phyloP scores from a whole-genome alignment of 1,140 invertebrate species.

The Orchesella cincta region DNA sequence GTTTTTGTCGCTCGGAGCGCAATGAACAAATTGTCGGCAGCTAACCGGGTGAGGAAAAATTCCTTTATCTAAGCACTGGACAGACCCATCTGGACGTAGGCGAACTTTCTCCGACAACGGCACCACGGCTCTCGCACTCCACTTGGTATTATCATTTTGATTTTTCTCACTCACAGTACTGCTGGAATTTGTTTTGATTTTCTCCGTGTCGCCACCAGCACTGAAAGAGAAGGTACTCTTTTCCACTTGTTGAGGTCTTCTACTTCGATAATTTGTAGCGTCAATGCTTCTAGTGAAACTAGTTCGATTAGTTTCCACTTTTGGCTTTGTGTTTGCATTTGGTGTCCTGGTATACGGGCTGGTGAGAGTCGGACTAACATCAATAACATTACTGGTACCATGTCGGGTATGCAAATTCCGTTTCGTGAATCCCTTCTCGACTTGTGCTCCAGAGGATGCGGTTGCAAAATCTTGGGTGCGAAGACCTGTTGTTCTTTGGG shows the following conservation, averaged over 20 bases:
- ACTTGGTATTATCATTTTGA: neutral
- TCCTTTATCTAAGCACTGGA: conserved; percentile 80
- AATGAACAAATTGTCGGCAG: conserved; percentile 85
- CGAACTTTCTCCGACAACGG: conserved; percentile 64
- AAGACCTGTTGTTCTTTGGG: conserved; percentile 54
- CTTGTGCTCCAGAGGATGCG: conserved; percentile 11
- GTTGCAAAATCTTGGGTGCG: conserved; percentile 34
- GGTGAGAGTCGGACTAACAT: neutral
- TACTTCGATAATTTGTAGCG: no score
- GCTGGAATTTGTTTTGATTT: neutral
- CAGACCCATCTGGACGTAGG: conserved; percentile 63
- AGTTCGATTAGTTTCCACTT: no score
- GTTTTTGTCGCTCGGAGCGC: conserved; percentile 73
- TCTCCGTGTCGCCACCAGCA: no score
- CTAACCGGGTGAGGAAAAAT: conserved; percentile 85
- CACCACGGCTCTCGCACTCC: conserved; percentile 37
- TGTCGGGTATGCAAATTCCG: conserved; percentile 34
- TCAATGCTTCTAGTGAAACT: conserved; percentile 8
- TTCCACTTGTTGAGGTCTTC: conserved; percentile 36
- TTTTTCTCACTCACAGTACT: neutral
- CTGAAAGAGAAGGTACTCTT: neutral
- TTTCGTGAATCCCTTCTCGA: conserved; percentile 32
- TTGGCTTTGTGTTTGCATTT: neutral
- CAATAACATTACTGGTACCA: neutral
- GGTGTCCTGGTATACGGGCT: neutral